Base-by-base conservation (phyloP, 2,113 vertebrate species). In the Odontophorus gujanensis region DNA sequence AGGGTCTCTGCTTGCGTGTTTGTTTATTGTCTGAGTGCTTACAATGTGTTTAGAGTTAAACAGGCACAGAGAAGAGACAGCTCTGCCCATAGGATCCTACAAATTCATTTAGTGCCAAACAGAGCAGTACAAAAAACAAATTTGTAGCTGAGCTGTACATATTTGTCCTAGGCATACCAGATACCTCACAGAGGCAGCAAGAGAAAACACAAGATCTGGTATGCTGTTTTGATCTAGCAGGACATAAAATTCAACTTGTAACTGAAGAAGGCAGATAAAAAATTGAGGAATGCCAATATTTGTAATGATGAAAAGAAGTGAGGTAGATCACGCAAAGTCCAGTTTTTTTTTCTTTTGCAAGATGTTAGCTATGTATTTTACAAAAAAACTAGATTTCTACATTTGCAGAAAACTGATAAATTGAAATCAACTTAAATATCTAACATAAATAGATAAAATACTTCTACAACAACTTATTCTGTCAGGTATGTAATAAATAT, bases 241-340 rank as follows among this genome's bases (percentile, higher is more conserved):
- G 8, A 32, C n/a, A 14, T 13, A 58, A 21, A 61, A 40, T 40
- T 53, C 11, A 62, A 84, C 58, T 38, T 58, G 28, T 13, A 13
- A 79, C 18, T 28, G 17, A 66, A 5, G 66, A 19, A 43, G 11
- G 6, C 13, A 13, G 1, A 2, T 14, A 58, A 45, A 51, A 67
- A 84, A 91, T 45, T 13, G 14, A 17, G 17, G 25, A 30, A 59
- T 25, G 53, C 3, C 42, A 42, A 16, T 8, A 24, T 71, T 45
- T 55, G 20, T 61, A 32, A 21, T 1, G 1, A 47, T 63, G 50
- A 63, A 72, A 55, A 51, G 62, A 62, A 74, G 5, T 13, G 5
- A 72, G 4, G 6, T 45, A 5, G 43, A 28, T 21, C 42, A n/a
- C 6, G 13, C 10, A 12, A 1, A 0, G 4, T 20, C 30, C n/a